A percentile compares a stretch with the other conserved stretches of the same genome.
Evolutionary conservation across 1,140 invertebrate genomes (phyloP).

Genomic region (Calephelis nemesis): DNA sequence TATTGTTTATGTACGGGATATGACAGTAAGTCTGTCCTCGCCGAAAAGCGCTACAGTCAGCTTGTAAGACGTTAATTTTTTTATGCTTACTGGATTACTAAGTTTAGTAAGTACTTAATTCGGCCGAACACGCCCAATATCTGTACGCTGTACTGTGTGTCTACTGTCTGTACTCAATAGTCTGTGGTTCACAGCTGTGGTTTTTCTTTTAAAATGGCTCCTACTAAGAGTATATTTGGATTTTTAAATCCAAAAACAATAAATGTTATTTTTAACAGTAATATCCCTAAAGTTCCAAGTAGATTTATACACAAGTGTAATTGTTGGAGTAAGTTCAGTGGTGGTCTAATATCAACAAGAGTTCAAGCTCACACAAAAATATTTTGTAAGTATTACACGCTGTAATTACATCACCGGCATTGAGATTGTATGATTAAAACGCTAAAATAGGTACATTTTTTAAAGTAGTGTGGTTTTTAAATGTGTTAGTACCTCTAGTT

Average conservation of each 20-base stretch:
- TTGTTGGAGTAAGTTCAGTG: slow-evolving; percentile 58
- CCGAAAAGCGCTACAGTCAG: too few species aligned
- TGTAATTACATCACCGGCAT: slow-evolving; percentile 71
- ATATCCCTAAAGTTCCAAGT: slow-evolving; percentile 62
- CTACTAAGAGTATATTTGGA: slow-evolving; percentile 72
- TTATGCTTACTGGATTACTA: too few species aligned
- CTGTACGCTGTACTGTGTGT: too few species aligned
- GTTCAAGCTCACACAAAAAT: slow-evolving; percentile 57
- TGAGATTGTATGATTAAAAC: slow-evolving; percentile 20
- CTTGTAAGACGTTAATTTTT: too few species aligned
- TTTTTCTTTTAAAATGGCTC: slow-evolving; percentile 69
- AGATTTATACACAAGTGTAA: slow-evolving; percentile 67
- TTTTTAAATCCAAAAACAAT: slow-evolving; percentile 74
- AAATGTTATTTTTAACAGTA: slow-evolving; percentile 60
- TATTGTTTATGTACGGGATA: too few species aligned
- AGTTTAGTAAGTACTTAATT: too few species aligned
- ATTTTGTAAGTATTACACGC: slow-evolving; percentile 73
- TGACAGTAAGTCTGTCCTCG: too few species aligned
- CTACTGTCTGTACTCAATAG: too few species aligned
- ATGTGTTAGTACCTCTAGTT: too few species aligned
- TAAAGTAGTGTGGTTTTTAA: too few species aligned
- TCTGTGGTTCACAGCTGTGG: slow-evolving; percentile 26
- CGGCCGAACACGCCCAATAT: too few species aligned
- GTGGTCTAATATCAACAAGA: slow-evolving; percentile 36
- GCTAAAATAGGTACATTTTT: too few species aligned